A percentile compares a stretch with the other conserved stretches of the same genome.
Evolutionary conservation across 2,888 invertebrate genomes (phyloP).

Genomic region (Iselma pallidipennis): DNA sequence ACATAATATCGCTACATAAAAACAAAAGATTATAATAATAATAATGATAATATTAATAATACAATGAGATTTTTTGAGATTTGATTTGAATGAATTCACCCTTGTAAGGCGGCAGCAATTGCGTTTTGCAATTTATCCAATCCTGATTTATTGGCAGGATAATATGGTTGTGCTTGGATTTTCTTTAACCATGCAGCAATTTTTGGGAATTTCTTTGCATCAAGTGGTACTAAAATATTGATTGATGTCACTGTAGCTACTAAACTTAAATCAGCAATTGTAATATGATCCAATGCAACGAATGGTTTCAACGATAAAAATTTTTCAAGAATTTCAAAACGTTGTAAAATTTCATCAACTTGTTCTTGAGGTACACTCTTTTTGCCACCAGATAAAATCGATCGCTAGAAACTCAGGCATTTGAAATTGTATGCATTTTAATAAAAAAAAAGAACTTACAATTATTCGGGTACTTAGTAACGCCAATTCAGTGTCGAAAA

Average conservation of each 20-base stretch:
- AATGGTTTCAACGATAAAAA: conserved; percentile 57
- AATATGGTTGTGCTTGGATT: conserved; percentile 41
- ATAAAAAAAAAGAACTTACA: conserved; percentile 18
- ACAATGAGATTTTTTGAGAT: background rate
- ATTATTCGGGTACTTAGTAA: conserved; percentile 55
- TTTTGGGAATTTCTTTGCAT: conserved; percentile 43
- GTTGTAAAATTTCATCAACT: conserved; percentile 51
- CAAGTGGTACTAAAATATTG: conserved; percentile 24
- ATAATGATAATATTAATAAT: background rate
- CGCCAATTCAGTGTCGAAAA: conserved; percentile 60
- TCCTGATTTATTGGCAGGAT: conserved; percentile 47
- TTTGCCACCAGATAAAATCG: conserved; percentile 3
- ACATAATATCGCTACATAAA: background rate
- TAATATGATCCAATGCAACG: conserved; percentile 58
- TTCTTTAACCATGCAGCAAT: conserved; percentile 43
- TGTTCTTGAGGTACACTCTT: conserved; percentile 17
- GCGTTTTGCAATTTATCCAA: conserved; percentile 33
- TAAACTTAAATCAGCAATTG: conserved; percentile 59
- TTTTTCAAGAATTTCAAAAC: conserved; percentile 55
- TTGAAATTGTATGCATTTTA: no score
- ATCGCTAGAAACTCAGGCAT: no score
- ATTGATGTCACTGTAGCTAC: conserved; percentile 46
- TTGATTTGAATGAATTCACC: background rate
- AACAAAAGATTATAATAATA: background rate
- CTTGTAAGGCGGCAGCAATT: background rate